A percentile compares a stretch with the other conserved stretches of the same genome.
Evolutionary conservation across 2,113 vertebrate species (phyloP).

Genomic region (Chaetodon trifascialis): DNA sequence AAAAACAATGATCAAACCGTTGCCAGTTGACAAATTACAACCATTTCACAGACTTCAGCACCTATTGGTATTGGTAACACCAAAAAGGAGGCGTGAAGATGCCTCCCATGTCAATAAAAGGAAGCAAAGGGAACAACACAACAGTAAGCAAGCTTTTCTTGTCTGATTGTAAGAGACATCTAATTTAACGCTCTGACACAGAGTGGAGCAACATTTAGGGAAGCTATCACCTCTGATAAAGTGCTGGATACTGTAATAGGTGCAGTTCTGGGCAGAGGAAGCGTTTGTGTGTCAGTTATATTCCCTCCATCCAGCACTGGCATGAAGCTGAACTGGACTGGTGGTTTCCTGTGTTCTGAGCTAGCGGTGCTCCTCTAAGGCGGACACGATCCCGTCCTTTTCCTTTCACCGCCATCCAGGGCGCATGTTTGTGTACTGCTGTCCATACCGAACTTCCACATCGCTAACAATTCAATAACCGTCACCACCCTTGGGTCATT

Average conservation of each 20-base stretch:
- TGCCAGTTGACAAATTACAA: not conserved
- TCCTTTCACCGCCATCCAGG: constrained; percentile 21
- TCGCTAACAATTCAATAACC: constrained; percentile 58
- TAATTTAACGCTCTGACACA: constrained; percentile 37
- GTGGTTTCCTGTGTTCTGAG: constrained; percentile 20
- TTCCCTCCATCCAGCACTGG: constrained; percentile 11
- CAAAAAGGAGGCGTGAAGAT: not conserved
- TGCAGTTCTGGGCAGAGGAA: constrained; percentile 9
- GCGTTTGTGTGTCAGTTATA: constrained; percentile 31
- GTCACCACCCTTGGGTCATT: constrained; percentile 61
- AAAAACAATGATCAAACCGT: constrained; percentile 4
- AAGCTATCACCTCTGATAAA: constrained; percentile 43
- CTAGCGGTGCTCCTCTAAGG: constrained; percentile 1
- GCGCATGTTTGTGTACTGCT: constrained; percentile 45
- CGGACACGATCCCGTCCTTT: constrained; percentile 7
- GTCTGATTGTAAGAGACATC: constrained; percentile 49
- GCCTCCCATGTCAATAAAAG: not conserved
- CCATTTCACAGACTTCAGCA: not conserved
- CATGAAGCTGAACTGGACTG: constrained; percentile 18
- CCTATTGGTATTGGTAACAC: not conserved
- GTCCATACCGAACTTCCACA: constrained; percentile 37
- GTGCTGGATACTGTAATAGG: constrained; percentile 16
- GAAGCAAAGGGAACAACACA: constrained; percentile 8
- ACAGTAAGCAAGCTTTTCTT: constrained; percentile 15
- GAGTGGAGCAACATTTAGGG: constrained; percentile 26